Conservation (phyloP, 2,888 invertebrate species). For the Harpalus rufipes region DNA sequence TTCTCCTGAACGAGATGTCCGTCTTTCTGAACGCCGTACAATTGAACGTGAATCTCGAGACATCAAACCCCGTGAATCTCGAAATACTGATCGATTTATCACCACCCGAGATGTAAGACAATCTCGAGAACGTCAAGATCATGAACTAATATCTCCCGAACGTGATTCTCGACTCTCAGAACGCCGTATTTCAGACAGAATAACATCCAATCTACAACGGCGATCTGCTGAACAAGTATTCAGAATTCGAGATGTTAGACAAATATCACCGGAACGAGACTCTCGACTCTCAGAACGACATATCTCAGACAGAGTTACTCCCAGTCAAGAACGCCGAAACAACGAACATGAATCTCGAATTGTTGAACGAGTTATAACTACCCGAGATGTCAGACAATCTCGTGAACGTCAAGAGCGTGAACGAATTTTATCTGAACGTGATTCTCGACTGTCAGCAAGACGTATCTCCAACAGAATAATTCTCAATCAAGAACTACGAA, state of each 20-base stretch:
- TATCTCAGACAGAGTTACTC: not conserved
- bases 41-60: not conserved
- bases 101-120: conserved; percentile 6
- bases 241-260: not conserved
- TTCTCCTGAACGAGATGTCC: not conserved
- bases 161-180: conserved; percentile 1
- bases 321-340: conserved; percentile 4
- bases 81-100: not conserved
- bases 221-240: not conserved
- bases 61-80: not conserved
- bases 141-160: too few species aligned
- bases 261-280: not conserved
- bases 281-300: not conserved
- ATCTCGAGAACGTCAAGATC: conserved; percentile 12
- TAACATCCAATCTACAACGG: not conserved
- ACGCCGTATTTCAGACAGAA: not conserved
- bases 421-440: too few species aligned
- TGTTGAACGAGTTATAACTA: not conserved
- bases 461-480: not conserved
- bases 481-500: not conserved
- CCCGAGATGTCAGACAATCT: conserved; percentile 12
- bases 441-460: not conserved
- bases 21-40: not conserved
- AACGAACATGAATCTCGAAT: not conserved
- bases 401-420: conserved; percentile 1